Conservation (phyloP, 2,888 invertebrate species). For the Latrodectus hesperus region DNA sequence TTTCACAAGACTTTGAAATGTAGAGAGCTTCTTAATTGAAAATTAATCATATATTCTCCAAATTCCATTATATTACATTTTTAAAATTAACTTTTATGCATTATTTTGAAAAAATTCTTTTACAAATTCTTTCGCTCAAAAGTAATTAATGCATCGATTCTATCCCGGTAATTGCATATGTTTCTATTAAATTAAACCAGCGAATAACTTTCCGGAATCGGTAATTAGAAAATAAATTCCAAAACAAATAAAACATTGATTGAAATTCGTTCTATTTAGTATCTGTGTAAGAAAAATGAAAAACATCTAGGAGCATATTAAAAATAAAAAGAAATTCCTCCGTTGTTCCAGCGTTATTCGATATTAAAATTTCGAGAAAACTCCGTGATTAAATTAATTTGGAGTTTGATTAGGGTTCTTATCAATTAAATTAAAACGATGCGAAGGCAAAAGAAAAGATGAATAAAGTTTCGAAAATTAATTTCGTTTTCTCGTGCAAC, state of each 20-base stretch:
- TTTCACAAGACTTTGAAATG: neutral
- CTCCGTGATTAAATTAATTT: slow-evolving; percentile 58
- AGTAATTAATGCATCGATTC: slow-evolving; percentile 29
- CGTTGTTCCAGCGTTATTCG: slow-evolving; percentile 28
- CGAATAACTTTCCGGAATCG: slow-evolving; percentile 31
- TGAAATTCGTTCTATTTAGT: slow-evolving; percentile 48
- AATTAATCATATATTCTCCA: neutral
- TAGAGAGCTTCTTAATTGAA: neutral
- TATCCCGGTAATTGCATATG: slow-evolving; percentile 8
- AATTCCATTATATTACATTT: neutral
- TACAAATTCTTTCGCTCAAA: slow-evolving; percentile 20
- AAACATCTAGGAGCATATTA: slow-evolving; percentile 18
- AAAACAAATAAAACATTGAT: slow-evolving; percentile 56
- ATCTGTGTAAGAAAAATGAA: slow-evolving; percentile 9
- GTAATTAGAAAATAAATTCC: slow-evolving; percentile 50
- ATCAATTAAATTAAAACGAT: slow-evolving; percentile 57
- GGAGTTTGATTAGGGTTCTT: slow-evolving; percentile 59
- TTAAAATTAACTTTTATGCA: neutral
- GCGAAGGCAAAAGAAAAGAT: slow-evolving; percentile 21
- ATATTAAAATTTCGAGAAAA: slow-evolving; percentile 56
- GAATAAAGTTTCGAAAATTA: slow-evolving; percentile 53
- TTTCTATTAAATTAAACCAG: slow-evolving; percentile 42
- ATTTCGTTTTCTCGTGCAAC: slow-evolving; percentile 35
- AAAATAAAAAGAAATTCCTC: slow-evolving; percentile 14
- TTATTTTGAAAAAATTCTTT: neutral